A percentile compares a stretch with the other conserved stretches of the same genome.
These are phyloP conservation scores for Dione juno DNA, from an alignment of 2,888 invertebrate species.

Conservation along the genomic window DNA sequence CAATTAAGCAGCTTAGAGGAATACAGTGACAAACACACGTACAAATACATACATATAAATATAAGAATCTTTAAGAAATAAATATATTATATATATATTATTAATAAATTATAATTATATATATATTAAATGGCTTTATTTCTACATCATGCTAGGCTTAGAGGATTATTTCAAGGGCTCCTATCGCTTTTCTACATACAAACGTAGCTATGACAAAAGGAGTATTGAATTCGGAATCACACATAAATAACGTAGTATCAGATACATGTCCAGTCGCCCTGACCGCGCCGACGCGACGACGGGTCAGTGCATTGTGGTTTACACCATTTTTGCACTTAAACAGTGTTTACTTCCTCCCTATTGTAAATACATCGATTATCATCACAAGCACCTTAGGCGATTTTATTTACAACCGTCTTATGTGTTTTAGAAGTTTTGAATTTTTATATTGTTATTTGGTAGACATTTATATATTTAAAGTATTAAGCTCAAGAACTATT, in stretches of 20 bases:
- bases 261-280: conserved; percentile 37
- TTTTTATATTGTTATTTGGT: neutral
- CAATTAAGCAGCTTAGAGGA: too few relatives aligned
- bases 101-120: too few relatives aligned
- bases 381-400: conserved; percentile 49
- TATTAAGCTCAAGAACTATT: too few relatives aligned
- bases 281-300: conserved; percentile 28
- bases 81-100: too few relatives aligned
- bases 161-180: neutral
- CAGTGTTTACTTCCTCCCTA: conserved; percentile 51
- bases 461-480: too few relatives aligned
- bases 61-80: too few relatives aligned
- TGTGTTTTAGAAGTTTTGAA: neutral
- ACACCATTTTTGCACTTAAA: conserved; percentile 54
- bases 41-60: too few relatives aligned
- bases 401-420: conserved; percentile 34
- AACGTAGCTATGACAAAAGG: conserved; percentile 31
- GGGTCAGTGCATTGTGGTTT: conserved; percentile 43
- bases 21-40: too few relatives aligned
- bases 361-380: conserved; percentile 63
- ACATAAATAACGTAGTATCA: conserved; percentile 44
- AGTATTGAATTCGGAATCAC: conserved; percentile 43
- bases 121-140: too few relatives aligned
- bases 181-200: neutral
- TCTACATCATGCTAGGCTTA: too few relatives aligned